Evolutionary conservation across 2,797 vertebrate genomes (phyloP).

Genomic region (Sparus aurata): DNA sequence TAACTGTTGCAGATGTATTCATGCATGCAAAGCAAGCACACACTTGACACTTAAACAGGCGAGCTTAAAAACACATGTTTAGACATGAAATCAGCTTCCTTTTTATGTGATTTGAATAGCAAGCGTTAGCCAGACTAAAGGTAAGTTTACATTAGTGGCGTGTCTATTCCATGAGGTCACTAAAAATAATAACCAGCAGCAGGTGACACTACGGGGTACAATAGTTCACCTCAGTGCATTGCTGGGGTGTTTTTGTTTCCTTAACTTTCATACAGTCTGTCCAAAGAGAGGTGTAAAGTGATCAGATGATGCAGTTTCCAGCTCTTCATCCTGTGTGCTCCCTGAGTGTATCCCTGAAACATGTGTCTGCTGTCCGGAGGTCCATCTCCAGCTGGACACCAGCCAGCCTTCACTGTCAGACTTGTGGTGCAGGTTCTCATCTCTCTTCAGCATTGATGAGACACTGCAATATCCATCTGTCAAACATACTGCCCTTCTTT

Average conservation of each 20-base stretch:
- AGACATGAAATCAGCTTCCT: conserved; percentile 73
- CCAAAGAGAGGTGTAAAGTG: conserved; percentile 54
- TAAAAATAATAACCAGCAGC: conserved; percentile 66
- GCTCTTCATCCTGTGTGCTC: conserved; percentile 47
- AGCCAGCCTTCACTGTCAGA: conserved; percentile 78
- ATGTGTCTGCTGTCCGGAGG: conserved; percentile 75
- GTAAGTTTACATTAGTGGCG: conserved; percentile 48
- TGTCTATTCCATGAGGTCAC: conserved; percentile 61
- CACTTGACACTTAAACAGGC: conserved; percentile 74
- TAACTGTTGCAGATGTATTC: conserved; percentile 82
- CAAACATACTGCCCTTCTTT: conserved; percentile 72
- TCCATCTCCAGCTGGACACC: conserved; percentile 77
- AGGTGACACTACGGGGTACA: conserved; percentile 67
- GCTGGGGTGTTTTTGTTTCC: conserved; percentile 9
- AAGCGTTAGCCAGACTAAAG: conserved; percentile 59
- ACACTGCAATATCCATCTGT: conserved; percentile 83
- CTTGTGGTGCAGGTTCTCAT: conserved; percentile 78
- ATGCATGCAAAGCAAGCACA: conserved; percentile 79
- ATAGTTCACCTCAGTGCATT: conserved; percentile 46
- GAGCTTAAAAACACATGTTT: conserved; percentile 76
- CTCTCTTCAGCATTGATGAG: conserved; percentile 78
- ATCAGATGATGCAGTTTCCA: conserved; percentile 52
- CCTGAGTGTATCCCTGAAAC: conserved; percentile 61
- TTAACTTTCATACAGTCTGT: conserved; percentile 27
- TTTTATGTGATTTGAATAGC: conserved; percentile 69